Base-by-base conservation (phyloP, 2,888 invertebrate genomes). In the Agonopterix heracliana region DNA sequence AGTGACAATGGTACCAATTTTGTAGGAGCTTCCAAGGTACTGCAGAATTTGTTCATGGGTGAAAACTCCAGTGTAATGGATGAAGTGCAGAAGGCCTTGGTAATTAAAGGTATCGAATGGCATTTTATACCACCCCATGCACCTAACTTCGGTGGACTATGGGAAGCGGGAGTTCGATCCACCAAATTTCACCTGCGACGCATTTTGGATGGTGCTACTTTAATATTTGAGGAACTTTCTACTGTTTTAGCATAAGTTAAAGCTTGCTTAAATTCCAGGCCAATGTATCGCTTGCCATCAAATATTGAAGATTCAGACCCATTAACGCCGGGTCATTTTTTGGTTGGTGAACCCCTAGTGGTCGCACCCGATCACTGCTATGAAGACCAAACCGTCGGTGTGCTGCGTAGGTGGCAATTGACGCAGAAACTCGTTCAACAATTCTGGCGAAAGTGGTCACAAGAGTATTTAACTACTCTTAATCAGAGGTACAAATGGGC, bases 131-230 rank as follows among this genome's bases (percentile, higher is more conserved):
- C 59, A 10, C 54, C 58, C 1, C 48, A 51, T 9, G 36, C 52
- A 1, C 55, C 59, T 3, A 53, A 57, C 26, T 56, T 58, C 45
- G 59, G 60, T 4, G 57, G 60, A 7, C 34, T 62, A 3, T 60
- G 59, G 59, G 56, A 59, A 35, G 52, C 55, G 9, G 35, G 35
- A 35, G 35, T 35, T 35, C 8, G 10, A 35, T 35, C 35, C 8
- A 35, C 35, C 3, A 62, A 62, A 34, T 47, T 45, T 4, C 59
- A 60, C 41, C 34, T 60, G 3, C 57, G n/a, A 34, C 10, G 34
- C 8, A 14, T 42, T 13, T 11, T 42, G 2, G 10, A 12, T 13
- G 11, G n/a, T 8, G 7, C 7, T 41, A 35, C 35, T 10, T 40
- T 53, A 38, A 53, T 48, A n/a, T 53, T 44, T 5, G 50, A 53